These are phyloP conservation scores for Pelecanoides urinatrix DNA, from an alignment of 2,113 vertebrate genomes.

Conservation along the genomic window DNA sequence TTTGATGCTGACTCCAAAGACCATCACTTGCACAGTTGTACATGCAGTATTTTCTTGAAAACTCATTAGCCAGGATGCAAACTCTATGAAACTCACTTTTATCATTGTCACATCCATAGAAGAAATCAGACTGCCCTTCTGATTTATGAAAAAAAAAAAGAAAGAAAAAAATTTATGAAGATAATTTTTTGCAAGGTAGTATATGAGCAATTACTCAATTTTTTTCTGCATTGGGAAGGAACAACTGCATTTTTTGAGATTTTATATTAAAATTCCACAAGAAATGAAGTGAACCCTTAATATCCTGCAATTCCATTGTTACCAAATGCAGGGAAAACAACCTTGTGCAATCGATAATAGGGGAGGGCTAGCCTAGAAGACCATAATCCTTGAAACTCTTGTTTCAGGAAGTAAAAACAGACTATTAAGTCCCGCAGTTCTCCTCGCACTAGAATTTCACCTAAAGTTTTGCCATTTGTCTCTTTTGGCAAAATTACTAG, in stretches of 20 bases:
- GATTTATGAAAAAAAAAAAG: background rate
- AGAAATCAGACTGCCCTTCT: background rate
- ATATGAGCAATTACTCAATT: background rate
- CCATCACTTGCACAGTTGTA: conserved; percentile 17
- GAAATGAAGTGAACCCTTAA: background rate
- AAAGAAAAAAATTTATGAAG: accelerated
- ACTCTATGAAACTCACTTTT: background rate
- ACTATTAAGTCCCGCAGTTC: background rate
- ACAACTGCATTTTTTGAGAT: background rate
- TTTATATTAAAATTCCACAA: background rate
- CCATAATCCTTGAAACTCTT: background rate
- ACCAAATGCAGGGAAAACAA: background rate
- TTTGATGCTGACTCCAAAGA: conserved; percentile 24
- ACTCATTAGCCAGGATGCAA: background rate
- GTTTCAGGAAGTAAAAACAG: background rate
- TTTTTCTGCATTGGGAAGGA: background rate
- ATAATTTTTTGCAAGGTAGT: background rate
- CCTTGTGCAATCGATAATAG: background rate
- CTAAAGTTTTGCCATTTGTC: conserved; percentile 31
- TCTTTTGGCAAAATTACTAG: conserved; percentile 7
- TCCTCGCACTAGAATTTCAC: conserved; percentile 16
- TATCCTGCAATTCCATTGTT: background rate
- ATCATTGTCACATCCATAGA: background rate
- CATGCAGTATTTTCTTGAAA: background rate
- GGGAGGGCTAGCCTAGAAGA: background rate